Evolutionary conservation across 2,797 vertebrate species (phyloP).

Genomic region (Alcedo quadribrachys): DNA sequence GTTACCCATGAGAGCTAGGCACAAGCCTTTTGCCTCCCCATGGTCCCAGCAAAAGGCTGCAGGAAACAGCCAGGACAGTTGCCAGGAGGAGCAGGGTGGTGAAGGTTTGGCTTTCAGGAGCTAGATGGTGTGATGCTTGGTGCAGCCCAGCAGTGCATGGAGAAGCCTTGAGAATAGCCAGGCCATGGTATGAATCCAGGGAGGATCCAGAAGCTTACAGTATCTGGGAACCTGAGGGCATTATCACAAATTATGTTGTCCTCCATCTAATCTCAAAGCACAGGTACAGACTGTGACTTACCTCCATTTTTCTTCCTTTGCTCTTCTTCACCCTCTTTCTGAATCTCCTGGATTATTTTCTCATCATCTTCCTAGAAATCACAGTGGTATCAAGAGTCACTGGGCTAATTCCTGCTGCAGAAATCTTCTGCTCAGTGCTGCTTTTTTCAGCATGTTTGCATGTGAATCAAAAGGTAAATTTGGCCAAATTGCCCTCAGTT

Average conservation of each 20-base stretch:
- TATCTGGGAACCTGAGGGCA: neutral
- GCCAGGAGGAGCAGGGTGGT: neutral
- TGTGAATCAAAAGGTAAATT: neutral
- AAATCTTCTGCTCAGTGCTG: neutral
- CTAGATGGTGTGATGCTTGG: neutral
- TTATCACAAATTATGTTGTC: fast-evolving
- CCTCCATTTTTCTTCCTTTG: conserved; percentile 91
- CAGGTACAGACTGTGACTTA: conserved; percentile 40
- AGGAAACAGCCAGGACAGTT: neutral
- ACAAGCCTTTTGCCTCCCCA: neutral
- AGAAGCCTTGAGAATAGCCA: neutral
- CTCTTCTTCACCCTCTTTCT: conserved; percentile 93
- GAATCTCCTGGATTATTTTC: conserved; percentile 94
- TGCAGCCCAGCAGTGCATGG: fast-evolving
- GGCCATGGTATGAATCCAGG: neutral
- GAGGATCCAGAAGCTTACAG: neutral
- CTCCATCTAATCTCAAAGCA: neutral
- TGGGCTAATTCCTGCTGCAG: neutral
- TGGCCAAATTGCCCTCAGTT: neutral
- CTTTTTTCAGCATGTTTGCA: neutral
- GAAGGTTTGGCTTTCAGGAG: neutral
- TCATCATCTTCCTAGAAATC: conserved; percentile 90
- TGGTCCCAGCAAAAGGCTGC: neutral
- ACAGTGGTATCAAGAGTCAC: neutral
- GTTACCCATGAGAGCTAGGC: fast-evolving